Evolutionary conservation across 2,113 vertebrate species (phyloP).

Genomic region (Colinus virginianus): DNA sequence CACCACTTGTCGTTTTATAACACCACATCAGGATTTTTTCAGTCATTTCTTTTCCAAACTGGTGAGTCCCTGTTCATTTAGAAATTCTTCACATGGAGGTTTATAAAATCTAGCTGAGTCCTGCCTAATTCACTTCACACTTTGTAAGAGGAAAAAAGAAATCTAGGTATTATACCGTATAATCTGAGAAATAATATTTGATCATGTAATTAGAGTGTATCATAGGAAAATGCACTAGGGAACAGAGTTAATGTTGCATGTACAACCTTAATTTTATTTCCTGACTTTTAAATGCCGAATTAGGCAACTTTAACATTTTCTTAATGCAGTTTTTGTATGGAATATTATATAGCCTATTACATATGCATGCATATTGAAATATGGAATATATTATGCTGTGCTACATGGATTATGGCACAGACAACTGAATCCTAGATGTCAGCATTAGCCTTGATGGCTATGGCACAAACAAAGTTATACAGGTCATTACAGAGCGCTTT

Average conservation of each 20-base stretch:
- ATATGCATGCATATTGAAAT: slow-evolving; percentile 70
- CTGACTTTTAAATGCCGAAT: slow-evolving; percentile 72
- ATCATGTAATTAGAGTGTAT: slow-evolving; percentile 73
- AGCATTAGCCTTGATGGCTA: background rate
- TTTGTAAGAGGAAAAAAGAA: slow-evolving; percentile 27
- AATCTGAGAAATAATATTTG: slow-evolving; percentile 74
- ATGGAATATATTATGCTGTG: slow-evolving; percentile 59
- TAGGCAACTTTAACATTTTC: slow-evolving; percentile 73
- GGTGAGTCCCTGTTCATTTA: background rate
- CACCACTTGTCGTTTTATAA: background rate
- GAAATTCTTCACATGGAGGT: background rate
- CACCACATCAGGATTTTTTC: background rate
- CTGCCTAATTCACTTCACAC: slow-evolving; percentile 34
- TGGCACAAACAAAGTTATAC: background rate
- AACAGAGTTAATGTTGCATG: slow-evolving; percentile 72
- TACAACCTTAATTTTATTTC: slow-evolving; percentile 74
- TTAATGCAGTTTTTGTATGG: slow-evolving; percentile 69
- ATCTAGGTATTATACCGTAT: slow-evolving; percentile 60
- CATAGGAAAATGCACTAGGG: slow-evolving; percentile 67
- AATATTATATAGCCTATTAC: slow-evolving; percentile 69
- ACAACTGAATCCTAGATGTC: background rate
- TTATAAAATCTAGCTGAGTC: background rate
- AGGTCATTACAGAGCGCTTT: background rate
- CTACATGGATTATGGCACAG: background rate
- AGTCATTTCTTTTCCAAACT: background rate